These are phyloP conservation scores for Mormyrus iriodes DNA, from an alignment of 2,113 vertebrate genomes.

Conservation along the genomic window DNA sequence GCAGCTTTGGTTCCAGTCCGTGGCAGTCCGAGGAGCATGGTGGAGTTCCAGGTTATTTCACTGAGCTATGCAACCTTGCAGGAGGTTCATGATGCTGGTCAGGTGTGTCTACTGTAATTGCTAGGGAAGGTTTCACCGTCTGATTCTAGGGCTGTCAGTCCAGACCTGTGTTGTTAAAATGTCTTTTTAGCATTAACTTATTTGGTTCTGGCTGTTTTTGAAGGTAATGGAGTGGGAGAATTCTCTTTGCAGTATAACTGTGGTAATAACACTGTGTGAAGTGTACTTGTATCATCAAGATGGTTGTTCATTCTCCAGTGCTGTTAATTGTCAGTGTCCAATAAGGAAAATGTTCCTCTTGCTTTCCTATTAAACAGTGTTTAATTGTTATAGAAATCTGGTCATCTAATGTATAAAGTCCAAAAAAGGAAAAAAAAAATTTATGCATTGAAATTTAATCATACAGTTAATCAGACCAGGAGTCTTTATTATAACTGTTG, in stretches of 20 bases:
- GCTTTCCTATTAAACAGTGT: constrained; percentile 4
- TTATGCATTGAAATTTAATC: neutral
- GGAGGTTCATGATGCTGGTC: neutral
- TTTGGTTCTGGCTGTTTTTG: neutral
- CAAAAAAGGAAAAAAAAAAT: neutral
- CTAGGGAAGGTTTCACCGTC: neutral
- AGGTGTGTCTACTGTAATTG: neutral
- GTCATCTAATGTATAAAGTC: neutral
- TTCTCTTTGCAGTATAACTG: constrained; percentile 6
- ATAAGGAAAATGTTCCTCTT: neutral
- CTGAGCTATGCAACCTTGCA: constrained; percentile 14
- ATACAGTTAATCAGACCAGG: neutral
- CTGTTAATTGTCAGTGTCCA: neutral
- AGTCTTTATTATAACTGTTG: no score
- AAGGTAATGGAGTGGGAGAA: neutral
- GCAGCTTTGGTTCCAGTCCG: neutral
- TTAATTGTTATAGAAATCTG: neutral
- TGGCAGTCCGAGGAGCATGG: neutral
- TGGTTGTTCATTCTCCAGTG: neutral
- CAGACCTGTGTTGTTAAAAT: neutral
- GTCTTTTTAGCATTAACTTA: constrained; percentile 1
- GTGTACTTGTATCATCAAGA: neutral
- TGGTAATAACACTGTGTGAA: neutral
- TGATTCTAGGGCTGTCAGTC: constrained; percentile 11
- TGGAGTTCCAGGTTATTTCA: neutral